These are phyloP conservation scores for Aplodontia rufa DNA, from an alignment of 2,113 vertebrate species.

Conservation along the genomic window DNA sequence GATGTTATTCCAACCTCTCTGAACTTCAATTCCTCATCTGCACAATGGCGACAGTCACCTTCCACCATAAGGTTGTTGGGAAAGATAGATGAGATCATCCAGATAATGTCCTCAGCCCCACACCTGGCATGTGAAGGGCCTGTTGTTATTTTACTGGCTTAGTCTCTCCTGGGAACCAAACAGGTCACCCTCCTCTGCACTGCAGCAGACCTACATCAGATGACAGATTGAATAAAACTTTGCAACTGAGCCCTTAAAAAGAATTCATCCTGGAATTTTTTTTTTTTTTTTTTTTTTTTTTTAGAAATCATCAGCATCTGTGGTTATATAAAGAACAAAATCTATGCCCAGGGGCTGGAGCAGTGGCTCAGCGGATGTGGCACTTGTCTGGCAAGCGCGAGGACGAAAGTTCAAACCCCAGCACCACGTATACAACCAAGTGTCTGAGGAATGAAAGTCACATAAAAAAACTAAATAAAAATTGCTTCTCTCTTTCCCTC, in stretches of 20 bases:
- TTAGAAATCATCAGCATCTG: background rate
- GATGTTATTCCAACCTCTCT: background rate
- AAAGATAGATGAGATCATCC: background rate
- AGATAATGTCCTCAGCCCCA: background rate
- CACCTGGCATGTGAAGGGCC: background rate
- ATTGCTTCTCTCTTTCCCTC: too few species aligned
- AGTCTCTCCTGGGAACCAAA: constrained; percentile 8
- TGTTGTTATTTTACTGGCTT: background rate
- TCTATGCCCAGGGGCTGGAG: too few species aligned
- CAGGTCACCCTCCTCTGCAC: background rate
- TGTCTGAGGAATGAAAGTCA: too few species aligned
- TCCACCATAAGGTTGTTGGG: background rate
- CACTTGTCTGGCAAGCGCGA: too few species aligned
- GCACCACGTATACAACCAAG: too few species aligned
- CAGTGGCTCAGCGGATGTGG: too few species aligned
- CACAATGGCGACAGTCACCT: background rate
- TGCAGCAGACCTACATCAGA: background rate
- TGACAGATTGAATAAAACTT: background rate
- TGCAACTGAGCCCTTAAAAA: background rate
- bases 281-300: background rate
- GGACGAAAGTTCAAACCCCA: too few species aligned
- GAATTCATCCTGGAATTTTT: background rate
- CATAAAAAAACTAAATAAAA: too few species aligned
- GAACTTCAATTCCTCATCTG: background rate
- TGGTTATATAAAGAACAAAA: constrained; percentile 17